Evolutionary conservation across 1,140 invertebrate genomes (phyloP), one percentile per base, ranked within the genome.

Genomic region (Cyrtorhinus lividipennis): DNA sequence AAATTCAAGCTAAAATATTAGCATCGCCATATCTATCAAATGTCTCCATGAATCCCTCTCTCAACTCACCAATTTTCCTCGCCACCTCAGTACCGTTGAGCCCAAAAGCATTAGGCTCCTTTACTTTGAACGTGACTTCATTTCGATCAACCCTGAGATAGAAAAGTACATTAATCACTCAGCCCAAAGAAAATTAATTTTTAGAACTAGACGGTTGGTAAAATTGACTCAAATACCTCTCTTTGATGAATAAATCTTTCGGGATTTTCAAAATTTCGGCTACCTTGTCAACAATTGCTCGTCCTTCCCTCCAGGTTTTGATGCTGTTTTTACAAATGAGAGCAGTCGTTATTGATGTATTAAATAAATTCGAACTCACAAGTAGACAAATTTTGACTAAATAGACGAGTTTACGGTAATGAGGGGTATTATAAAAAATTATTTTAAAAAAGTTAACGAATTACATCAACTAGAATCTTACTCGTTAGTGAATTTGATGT

Each of bases 91-190:
- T 79, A 15, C 88, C 83, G 68, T 85, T 84, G 56, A 83, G 77
- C 18, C 79, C 80, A 70, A 80, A 81, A 62, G 71, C 77, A 73
- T 89, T 90, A 63, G 80, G 80, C 62, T 80, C 44, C 13, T 30
- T 77, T 12, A 92, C 88, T 80, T 84, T 87, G 72, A 94, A 94
- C 2, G 85, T 85, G 2, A 94, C 84, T 76, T 90, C 84, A 62
- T 84, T 81, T 23, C 77, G 75, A 64, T 85, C 83, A 65, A 89
- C 82, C 62, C 87, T 88, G 64, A 58, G 70, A 71, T 62, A 62
- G 38, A 26, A 61, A 67, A 60, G 44, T 53, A 62, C 18, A 46
- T 59, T 64, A 25, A 56, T 27, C 62, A 66, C 27, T 23, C 27
- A 0, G 30, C 24, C 12, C 24, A 12, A 23, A 56, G 8, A 27